Evolutionary conservation across 2,113 vertebrate genomes (phyloP), one percentile per base, ranked within the genome.

Genomic region (Empidonax alnorum): DNA sequence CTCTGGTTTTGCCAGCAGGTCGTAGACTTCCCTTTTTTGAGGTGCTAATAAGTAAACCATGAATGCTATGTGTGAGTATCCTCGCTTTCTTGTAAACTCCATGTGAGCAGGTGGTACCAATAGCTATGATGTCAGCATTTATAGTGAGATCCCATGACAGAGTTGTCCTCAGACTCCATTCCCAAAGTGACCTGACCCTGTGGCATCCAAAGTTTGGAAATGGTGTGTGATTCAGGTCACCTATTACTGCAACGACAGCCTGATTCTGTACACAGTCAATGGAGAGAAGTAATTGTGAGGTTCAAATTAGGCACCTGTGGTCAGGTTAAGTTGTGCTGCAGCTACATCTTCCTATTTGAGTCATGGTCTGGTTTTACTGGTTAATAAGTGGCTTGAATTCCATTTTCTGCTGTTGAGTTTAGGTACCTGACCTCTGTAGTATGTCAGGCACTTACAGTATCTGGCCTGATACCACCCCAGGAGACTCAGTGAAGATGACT

Each of bases 341-440:
- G 78, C 78, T 94, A 1, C 84, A 24, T 44, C 33, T 89, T 82
- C 72, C 83, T 37, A 12, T 61, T 55, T 97, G 95, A 95, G 76
- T 97, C 96, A 96, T 19, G 52, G n/a, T 41, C 95, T 90, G 86
- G 96, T 94, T 90, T 52, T 93, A 84, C 95, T 94, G 94, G 93
- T 95, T 96, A 71, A 22, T 74, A 0, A 11, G 53, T 91, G 82
- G 22, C 53, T 87, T 91, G 81, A 49, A 76, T 79, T 87, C 84
- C 90, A 91, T 84, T 76, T 91, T 84, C 33, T 68, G 41, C 74
- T 0, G 0, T 85, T 80, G 92, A 73, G 87, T 96, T 96, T 83
- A 65, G 65, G 68, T 84, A n/a, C 80, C 89, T 95, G 96, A 95
- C 95, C 95, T 95, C 91, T 81, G 21, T 37, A 96, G 91, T 50